Evolutionary conservation across 2,888 invertebrate genomes (phyloP), one percentile per base, ranked within the genome.

Genomic region (Campoplex capitator): DNA sequence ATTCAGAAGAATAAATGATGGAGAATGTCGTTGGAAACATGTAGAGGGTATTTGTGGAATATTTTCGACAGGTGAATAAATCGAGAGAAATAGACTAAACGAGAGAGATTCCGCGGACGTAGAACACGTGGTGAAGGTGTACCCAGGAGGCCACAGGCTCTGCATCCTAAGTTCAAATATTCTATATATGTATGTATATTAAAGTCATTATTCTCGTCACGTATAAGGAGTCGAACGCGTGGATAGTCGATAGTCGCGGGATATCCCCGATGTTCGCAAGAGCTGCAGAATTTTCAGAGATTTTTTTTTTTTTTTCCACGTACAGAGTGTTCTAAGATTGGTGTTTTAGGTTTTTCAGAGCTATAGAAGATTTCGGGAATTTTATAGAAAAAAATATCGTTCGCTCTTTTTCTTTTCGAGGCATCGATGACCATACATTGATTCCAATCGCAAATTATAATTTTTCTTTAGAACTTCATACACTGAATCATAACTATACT

Each of bases 51-150:
- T 65, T 42, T 75, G 74, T 16, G 56, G 62, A 83, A 79, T 81
- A 54, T 71, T 75, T 68, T 74, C 35, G 54, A 48, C 75, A 71
- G 86, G 76, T 80, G 80, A 83, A 88, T 87, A 88, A 88, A 88
- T 88, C 85, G 62, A 62, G 16, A 16, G 80, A 79, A 79, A 75
- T 71, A 70, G 84, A 84, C 81, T 75, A 85, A 83, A 79, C 81
- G 78, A 74, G 56, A 58, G 32, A 51, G 70, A 86, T 79, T 83
- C 54, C 65, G 81, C 68, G 58, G 76, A 82, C 85, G 83, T 79
- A 80, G 68, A 89, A 84, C 88, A 89, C 87, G 88, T 88, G 86
- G 83, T 58, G 77, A 84, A 88, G 81, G 82, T 84, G 86, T 84
- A 84, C 86, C 84, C 80, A 79, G 70, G 67, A 77, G 87, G 83